These are phyloP conservation scores for Dasyornis broadbenti DNA, from an alignment of 2,113 vertebrate species.

Conservation along the genomic window DNA sequence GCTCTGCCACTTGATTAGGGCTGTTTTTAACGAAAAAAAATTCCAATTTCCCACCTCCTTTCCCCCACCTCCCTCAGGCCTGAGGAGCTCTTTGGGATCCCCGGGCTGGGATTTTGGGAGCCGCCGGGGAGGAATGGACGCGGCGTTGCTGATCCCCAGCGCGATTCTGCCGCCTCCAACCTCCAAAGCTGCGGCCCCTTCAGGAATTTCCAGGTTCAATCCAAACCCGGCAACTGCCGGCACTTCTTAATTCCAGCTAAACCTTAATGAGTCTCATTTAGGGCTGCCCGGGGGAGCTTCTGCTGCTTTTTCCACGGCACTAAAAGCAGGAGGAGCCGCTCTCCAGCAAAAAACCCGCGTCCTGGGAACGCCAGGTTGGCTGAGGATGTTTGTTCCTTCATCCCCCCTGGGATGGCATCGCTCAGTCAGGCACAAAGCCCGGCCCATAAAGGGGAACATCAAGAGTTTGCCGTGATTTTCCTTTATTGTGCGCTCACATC, in stretches of 20 bases:
- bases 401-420: background rate
- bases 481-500: background rate
- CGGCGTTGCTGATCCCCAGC: background rate
- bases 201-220: background rate
- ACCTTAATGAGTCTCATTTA: background rate
- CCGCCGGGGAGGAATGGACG: background rate
- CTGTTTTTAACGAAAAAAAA: background rate
- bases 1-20: background rate
- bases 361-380: background rate
- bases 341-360: background rate
- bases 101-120: background rate
- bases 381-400: background rate
- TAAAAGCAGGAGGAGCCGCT: background rate
- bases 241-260: background rate
- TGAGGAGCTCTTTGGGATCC: background rate
- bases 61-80: background rate
- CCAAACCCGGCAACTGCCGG: background rate
- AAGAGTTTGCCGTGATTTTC: background rate
- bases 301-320: background rate
- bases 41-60: too few relatives aligned
- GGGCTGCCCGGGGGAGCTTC: background rate
- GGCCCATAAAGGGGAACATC: background rate
- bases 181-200: background rate
- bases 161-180: fast-evolving
- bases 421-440: background rate